Conservation (phyloP, 2,113 vertebrate species). For the Prolemur simus region DNA sequence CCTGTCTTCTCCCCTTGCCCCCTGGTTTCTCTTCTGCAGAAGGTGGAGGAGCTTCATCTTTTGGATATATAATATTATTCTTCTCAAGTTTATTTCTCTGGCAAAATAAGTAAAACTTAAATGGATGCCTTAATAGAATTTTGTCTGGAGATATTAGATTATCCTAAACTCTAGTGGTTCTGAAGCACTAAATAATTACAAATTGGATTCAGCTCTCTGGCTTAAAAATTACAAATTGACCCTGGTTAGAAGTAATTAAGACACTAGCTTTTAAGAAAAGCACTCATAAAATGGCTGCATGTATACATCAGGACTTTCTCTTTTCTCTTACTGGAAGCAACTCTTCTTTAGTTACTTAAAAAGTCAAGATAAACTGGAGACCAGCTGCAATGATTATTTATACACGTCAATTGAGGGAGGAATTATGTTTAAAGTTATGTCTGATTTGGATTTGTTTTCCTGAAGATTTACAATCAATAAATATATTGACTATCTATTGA, state of each 20-base stretch:
- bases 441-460: conserved; percentile 18
- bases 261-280: conserved; percentile 36
- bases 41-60: not conserved
- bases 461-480: not conserved
- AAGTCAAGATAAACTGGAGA: conserved; percentile 26
- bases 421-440: not conserved
- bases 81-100: conserved; percentile 10
- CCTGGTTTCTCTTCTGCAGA: not conserved
- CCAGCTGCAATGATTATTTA: not conserved
- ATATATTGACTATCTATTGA: not conserved
- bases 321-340: not conserved
- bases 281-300: not conserved
- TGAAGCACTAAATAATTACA: not conserved
- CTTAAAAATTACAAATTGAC: conserved; percentile 33
- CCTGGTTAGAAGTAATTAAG: not conserved
- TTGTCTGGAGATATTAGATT: not conserved
- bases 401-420: not conserved
- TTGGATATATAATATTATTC: not conserved
- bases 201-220: not conserved
- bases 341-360: conserved; percentile 22
- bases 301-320: not conserved
- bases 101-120: not conserved
- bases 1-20: not conserved
- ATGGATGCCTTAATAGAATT: not conserved
- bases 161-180: not conserved